Base-by-base conservation (phyloP, 2,113 vertebrate genomes). In the Bufo bufo region DNA sequence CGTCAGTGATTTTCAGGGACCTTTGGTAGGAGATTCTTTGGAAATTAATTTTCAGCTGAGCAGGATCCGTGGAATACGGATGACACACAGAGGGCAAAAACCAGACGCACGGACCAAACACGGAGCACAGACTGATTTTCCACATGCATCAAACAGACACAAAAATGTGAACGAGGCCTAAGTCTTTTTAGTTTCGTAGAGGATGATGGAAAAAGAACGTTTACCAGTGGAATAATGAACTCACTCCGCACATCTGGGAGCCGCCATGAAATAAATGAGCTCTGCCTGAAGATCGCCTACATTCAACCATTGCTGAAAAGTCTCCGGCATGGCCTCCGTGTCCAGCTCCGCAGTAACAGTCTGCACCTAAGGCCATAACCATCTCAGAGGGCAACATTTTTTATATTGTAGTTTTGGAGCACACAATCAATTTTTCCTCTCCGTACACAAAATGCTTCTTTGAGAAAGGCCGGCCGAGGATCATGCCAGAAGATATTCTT, bases 401-500 rank as follows among this genome's bases (percentile, higher is more conserved):
- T 52, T 12, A 74, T 49, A 49, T 74, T 74, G 16, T 49, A 69
- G 82, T 86, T 82, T 88, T 56, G 69, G 69, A 88, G 50, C 20
- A 9, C 72, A 84, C 72, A 58, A 69, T 56, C 77, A 61, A 66
- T 89, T 84, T 84, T 84, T 89, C 81, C 82, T 61, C 81, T 84
- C 59, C 17, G 6, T 69, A 61, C 49, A 84, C 72, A 84, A 78
- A 33, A 84, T 77, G 82, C 87, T 84, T 33, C 82, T 84, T 78
- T 89, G 87, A 84, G 82, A 77, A 65, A 77, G 54, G 87, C 1
- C 33, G 33, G 81, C 87, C 87, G 84, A 58, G 81, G 72, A 83
- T 83, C 59, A 77, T 81, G 61, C 80, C 80, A 77, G 80, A 77
- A 71, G 85, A 88, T 72, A 78, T 89, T 84, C 82, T 89, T 78